phyloP scores from a whole-genome alignment of 2,888 invertebrate species.

The Thysanoteuthis rhombus region DNA sequence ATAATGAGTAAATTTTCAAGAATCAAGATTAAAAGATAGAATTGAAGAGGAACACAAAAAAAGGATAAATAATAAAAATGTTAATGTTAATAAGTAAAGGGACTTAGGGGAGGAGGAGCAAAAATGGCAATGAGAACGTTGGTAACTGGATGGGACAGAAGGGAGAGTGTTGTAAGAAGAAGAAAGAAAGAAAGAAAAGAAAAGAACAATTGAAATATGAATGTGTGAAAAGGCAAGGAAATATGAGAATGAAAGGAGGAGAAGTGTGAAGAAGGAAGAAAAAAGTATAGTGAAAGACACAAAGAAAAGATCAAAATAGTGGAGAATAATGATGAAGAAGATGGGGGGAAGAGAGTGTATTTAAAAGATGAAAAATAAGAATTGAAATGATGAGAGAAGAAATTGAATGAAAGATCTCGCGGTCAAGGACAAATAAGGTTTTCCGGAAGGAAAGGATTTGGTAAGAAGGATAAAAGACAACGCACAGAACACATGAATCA shows the following conservation, averaged over 20 bases:
- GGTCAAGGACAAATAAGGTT: no score
- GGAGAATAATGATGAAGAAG: neutral
- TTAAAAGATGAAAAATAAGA: neutral
- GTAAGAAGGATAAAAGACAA: no score
- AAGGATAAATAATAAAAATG: neutral
- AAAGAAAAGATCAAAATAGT: neutral
- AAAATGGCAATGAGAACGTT: neutral
- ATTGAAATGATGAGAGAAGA: no score
- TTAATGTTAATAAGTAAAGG: no score
- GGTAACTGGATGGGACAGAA: neutral
- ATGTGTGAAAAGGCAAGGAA: neutral
- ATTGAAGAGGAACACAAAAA: no score
- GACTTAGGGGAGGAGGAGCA: neutral
- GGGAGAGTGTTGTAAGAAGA: neutral
- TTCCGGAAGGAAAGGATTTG: no score
- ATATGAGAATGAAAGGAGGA: neutral
- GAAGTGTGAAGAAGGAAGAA: neutral
- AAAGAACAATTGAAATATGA: neutral
- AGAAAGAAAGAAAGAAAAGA: neutral
- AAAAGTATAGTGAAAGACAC: neutral
- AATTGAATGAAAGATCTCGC: no score
- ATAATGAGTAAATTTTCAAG: no score
- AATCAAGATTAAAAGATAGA: no score
- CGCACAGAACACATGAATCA: no score
- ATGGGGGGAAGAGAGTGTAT: neutral